Percentiles rank a stretch among this genome's conserved stretches.
Evolutionary conservation across 2,888 invertebrate genomes (phyloP).

Genomic region (Diploptera punctata): DNA sequence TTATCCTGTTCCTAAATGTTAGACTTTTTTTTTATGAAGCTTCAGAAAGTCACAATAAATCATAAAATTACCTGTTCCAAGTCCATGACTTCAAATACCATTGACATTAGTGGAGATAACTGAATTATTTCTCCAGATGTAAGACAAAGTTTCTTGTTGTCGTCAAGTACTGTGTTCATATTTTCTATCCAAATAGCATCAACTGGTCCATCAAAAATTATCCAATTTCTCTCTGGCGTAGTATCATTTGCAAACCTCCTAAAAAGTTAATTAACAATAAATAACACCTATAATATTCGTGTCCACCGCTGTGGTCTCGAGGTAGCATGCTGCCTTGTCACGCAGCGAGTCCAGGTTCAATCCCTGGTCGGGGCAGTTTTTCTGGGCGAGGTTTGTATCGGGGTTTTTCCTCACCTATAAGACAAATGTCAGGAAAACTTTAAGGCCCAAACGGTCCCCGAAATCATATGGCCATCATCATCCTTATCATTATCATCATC

Average conservation of each 20-base stretch:
- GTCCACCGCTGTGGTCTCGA: too few relatives aligned
- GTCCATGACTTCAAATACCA: slow-evolving; percentile 90
- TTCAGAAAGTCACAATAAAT: neutral
- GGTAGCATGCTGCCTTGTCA: too few relatives aligned
- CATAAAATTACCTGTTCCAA: slow-evolving; percentile 64
- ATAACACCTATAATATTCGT: neutral
- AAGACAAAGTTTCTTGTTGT: slow-evolving; percentile 85
- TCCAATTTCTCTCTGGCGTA: slow-evolving; percentile 83
- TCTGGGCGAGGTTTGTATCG: too few relatives aligned
- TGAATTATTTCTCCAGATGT: slow-evolving; percentile 89
- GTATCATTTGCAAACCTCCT: slow-evolving; percentile 77
- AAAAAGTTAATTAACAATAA: neutral
- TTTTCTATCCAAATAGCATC: slow-evolving; percentile 93
- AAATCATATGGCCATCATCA: too few relatives aligned
- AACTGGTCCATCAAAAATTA: slow-evolving; percentile 91
- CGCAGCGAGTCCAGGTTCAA: too few relatives aligned
- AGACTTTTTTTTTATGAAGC: too few relatives aligned
- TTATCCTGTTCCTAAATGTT: too few relatives aligned
- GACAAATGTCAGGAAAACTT: too few relatives aligned
- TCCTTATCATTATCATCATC: too few relatives aligned
- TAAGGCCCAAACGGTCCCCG: too few relatives aligned
- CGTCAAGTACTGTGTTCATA: slow-evolving; percentile 88
- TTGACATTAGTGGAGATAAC: slow-evolving; percentile 80
- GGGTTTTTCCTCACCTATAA: too few relatives aligned
- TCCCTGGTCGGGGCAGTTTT: too few relatives aligned